Conservation (phyloP, 2,113 vertebrate genomes). For the Pipa parva region DNA sequence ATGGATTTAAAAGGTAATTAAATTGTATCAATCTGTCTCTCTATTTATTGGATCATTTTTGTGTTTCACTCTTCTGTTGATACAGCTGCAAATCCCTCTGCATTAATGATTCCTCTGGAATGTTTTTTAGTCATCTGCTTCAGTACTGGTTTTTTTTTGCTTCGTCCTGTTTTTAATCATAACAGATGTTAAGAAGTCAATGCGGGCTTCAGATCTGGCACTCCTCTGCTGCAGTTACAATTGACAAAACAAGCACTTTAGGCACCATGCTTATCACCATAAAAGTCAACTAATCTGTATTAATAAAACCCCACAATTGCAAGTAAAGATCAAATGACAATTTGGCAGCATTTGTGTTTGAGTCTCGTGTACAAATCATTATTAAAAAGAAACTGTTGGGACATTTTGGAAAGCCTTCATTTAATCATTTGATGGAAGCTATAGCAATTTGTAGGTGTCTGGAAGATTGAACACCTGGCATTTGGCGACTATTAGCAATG, state of each 20-base stretch:
- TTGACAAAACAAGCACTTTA: not conserved
- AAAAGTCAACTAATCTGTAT: not conserved
- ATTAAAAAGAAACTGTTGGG: not conserved
- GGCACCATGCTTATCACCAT: not conserved
- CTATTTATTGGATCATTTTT: too few relatives aligned
- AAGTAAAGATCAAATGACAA: slow-evolving; percentile 2
- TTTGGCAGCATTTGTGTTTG: slow-evolving; percentile 1
- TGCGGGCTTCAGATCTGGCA: slow-evolving; percentile 1
- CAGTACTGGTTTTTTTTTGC: too few relatives aligned
- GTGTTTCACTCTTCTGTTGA: too few relatives aligned
- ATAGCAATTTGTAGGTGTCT: slow-evolving; percentile 16
- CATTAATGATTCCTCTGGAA: too few relatives aligned
- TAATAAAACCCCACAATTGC: slow-evolving; percentile 5
- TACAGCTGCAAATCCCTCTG: too few relatives aligned
- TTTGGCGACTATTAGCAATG: slow-evolving; percentile 21
- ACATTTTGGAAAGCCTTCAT: not conserved
- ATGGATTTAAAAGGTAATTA: too few relatives aligned
- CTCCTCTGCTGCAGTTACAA: not conserved
- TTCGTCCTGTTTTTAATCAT: too few relatives aligned
- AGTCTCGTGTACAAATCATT: not conserved
- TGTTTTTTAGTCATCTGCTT: too few relatives aligned
- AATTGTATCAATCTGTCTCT: too few relatives aligned
- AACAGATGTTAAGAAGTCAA: slow-evolving; percentile 6
- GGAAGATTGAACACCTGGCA: slow-evolving; percentile 27
- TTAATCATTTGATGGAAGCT: too few relatives aligned